Conservation (phyloP, 2,797 vertebrate species). For the Enteromius trimaculatus region DNA sequence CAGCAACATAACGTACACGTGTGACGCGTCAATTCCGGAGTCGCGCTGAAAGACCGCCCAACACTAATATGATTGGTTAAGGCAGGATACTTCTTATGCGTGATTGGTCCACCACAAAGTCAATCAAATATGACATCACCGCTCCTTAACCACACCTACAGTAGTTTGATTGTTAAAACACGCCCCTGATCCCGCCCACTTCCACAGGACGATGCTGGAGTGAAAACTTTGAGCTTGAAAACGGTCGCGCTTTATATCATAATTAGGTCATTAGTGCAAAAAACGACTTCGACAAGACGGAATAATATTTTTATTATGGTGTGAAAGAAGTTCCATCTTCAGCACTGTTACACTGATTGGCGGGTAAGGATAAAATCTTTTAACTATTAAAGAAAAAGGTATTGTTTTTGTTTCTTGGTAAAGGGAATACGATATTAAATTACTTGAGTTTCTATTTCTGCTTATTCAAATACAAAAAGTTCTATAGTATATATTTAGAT, state of each 20-base stretch:
- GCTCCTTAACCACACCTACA: conserved; percentile 41
- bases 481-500: neutral
- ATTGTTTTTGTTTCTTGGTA: conserved; percentile 22
- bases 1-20: conserved; percentile 54
- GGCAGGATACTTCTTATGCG: neutral
- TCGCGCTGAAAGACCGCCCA: conserved; percentile 23
- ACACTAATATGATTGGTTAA: neutral
- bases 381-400: conserved; percentile 1
- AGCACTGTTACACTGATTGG: conserved; percentile 42
- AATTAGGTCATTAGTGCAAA: conserved; percentile 53
- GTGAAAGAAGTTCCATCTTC: conserved; percentile 55
- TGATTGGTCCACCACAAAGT: conserved; percentile 53
- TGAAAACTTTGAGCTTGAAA: conserved; percentile 67
- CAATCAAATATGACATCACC: conserved; percentile 52
- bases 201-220: conserved; percentile 66
- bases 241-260: conserved; percentile 61
- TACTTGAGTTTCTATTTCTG: neutral
- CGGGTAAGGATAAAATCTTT: conserved; percentile 68
- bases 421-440: neutral
- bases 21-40: conserved; percentile 70
- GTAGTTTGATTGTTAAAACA: conserved; percentile 53
- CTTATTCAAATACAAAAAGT: neutral
- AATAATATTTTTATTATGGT: conserved; percentile 61
- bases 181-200: conserved; percentile 52
- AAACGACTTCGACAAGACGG: conserved; percentile 46